Base-by-base conservation (phyloP, 2,113 vertebrate genomes). In the Plectropomus leopardus region DNA sequence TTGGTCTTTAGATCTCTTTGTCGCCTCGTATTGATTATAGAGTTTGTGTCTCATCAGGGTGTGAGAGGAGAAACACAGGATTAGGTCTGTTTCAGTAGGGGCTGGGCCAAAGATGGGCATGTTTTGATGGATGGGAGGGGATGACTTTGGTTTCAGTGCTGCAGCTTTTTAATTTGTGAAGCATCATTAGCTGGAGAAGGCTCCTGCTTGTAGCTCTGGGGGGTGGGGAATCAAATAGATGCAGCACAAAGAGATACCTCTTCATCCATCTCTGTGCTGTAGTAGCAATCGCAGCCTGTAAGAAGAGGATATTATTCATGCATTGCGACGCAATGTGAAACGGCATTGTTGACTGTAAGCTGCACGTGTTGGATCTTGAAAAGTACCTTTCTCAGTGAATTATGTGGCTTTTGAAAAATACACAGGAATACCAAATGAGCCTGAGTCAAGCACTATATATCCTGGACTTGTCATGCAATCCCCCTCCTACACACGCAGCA, bases 121-220 rank as follows among this genome's bases (percentile, higher is more conserved):
- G 16, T 85, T 83, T 44, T 90, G 87, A 92, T 88, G 80, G 77
- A 92, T 90, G 76, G 40, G 26, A 82, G 30, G 74, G 77, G 74
- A 78, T 40, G 76, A 63, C 75, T 88, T 85, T 86, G 88, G 85
- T 91, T 89, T 89, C 90, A 84, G 85, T 82, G 89, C 82, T 85
- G 86, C 85, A 84, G 88, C 86, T 51, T 92, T 94, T 93, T 93
- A 93, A 93, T 93, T 93, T 91, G 89, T 87, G 78, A 88, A 86
- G 88, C 78, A 84, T 92, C 92, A 93, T 94, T 93, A 93, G 89
- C 72, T 79, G 78, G 76, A 61, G 80, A 86, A 73, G 82, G 77
- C 66, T 90, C 72, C 78, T 69, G 82, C 88, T 78, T 72, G 82
- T 82, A 85, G 86, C 92, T 89, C 70, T 70, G 66, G 84, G 85